These are phyloP conservation scores for Pelochelys cantorii DNA, from an alignment of 2,797 vertebrate genomes.

Conservation along the genomic window DNA sequence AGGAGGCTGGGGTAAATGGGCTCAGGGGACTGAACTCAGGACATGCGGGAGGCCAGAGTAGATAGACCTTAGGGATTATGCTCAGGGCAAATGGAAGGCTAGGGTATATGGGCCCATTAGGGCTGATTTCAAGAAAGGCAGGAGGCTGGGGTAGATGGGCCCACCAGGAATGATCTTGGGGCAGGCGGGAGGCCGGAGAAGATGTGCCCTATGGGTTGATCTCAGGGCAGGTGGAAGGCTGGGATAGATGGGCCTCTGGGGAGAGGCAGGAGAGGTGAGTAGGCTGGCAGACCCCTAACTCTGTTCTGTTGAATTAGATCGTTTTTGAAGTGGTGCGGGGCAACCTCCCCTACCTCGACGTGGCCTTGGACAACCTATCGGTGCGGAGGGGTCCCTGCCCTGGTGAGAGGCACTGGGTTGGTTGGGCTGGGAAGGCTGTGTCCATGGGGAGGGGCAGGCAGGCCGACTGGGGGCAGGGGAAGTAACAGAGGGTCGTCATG, in stretches of 20 bases:
- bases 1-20: not conserved
- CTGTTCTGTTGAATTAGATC: slow-evolving; percentile 68
- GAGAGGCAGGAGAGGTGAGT: not conserved
- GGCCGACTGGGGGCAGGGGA: too few species aligned
- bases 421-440: rapidly evolving
- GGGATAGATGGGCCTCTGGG: not conserved
- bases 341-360: slow-evolving; percentile 72
- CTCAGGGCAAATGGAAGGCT: too few species aligned
- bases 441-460: too few species aligned
- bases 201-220: too few species aligned
- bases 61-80: not conserved
- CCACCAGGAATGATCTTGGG: too few species aligned
- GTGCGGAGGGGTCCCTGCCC: slow-evolving; percentile 83
- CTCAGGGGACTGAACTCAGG: too few species aligned
- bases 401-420: slow-evolving; percentile 74
- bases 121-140: not conserved
- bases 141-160: not conserved
- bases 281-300: not conserved
- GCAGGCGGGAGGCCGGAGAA: not conserved
- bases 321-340: slow-evolving; percentile 84
- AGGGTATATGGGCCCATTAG: too few species aligned
- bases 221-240: not conserved
- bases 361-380: slow-evolving; percentile 84
- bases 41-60: not conserved
- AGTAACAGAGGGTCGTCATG: too few species aligned